Percentiles rank a stretch among this genome's conserved stretches.
Conservation (phyloP, 1,140 invertebrate species). For the Cotesia vestalis region DNA sequence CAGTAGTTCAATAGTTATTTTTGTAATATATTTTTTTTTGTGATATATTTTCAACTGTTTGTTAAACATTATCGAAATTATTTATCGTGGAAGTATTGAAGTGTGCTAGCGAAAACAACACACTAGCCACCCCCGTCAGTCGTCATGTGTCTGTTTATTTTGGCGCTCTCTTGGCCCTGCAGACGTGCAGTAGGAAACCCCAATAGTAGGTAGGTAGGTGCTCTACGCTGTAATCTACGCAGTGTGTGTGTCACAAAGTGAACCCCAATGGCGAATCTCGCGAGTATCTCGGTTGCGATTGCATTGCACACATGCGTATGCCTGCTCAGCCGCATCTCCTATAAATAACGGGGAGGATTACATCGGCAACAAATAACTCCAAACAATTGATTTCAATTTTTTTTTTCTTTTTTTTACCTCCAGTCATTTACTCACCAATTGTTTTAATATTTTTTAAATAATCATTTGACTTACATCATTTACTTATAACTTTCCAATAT, state of each 20-base stretch:
- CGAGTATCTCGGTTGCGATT: conserved; percentile 58
- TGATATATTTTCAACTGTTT: too few relatives aligned
- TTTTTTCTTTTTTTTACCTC: conserved; percentile 32
- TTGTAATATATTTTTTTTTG: too few relatives aligned
- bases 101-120: conserved; percentile 47
- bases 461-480: background rate
- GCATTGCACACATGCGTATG: conserved; percentile 59
- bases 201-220: conserved; percentile 57
- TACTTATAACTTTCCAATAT: background rate
- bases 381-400: conserved; percentile 46
- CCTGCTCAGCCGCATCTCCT: conserved; percentile 67
- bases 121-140: conserved; percentile 50
- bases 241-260: conserved; percentile 61
- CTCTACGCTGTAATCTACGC: conserved; percentile 65
- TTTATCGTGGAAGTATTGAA: conserved; percentile 37
- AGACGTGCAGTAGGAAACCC: conserved; percentile 62
- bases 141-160: conserved; percentile 28
- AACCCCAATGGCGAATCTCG: conserved; percentile 61
- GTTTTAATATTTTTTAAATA: background rate
- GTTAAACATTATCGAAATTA: background rate
- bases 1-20: background rate
- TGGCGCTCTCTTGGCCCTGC: conserved; percentile 44
- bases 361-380: conserved; percentile 55
- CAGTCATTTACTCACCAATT: background rate
- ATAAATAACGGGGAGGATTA: conserved; percentile 68